Conservation (phyloP, 2,797 vertebrate species). For the Coregonus suidteri region DNA sequence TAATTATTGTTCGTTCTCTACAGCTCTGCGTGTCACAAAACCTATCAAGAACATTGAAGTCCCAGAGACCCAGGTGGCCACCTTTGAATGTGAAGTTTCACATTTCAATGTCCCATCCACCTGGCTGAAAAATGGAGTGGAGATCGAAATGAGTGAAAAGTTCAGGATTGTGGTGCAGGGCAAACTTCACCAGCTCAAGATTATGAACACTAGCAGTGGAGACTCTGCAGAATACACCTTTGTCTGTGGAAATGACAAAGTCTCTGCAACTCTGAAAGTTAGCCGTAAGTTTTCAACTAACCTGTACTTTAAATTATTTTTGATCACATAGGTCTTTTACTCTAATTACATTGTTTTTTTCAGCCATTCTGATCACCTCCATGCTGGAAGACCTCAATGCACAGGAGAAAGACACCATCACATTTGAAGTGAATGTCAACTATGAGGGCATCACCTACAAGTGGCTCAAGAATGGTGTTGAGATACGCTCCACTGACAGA, state of each 20-base stretch:
- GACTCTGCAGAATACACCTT: constrained; percentile 95
- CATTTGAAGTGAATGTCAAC: constrained; percentile 97
- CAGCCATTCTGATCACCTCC: constrained; percentile 92
- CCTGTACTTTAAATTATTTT: neutral
- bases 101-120: constrained; percentile 94
- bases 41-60: constrained; percentile 88
- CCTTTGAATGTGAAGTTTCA: constrained; percentile 94
- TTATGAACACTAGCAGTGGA: constrained; percentile 91
- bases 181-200: constrained; percentile 93
- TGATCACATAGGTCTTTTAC: neutral
- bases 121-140: constrained; percentile 94
- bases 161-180: constrained; percentile 94
- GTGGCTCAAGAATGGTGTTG: constrained; percentile 97
- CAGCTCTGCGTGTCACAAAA: constrained; percentile 89
- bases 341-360: constrained; percentile 1
- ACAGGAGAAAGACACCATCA: constrained; percentile 96
- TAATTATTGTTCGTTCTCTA: constrained; percentile 81
- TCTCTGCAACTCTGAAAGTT: constrained; percentile 91
- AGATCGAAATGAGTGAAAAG: constrained; percentile 97
- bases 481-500: constrained; percentile 92
- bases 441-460: constrained; percentile 96
- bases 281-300: constrained; percentile 81
- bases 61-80: constrained; percentile 91
- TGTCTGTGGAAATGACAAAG: constrained; percentile 91
- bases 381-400: constrained; percentile 98